Base-by-base conservation (phyloP, 2,113 vertebrate species). In the Brachypodius melanocephalos region DNA sequence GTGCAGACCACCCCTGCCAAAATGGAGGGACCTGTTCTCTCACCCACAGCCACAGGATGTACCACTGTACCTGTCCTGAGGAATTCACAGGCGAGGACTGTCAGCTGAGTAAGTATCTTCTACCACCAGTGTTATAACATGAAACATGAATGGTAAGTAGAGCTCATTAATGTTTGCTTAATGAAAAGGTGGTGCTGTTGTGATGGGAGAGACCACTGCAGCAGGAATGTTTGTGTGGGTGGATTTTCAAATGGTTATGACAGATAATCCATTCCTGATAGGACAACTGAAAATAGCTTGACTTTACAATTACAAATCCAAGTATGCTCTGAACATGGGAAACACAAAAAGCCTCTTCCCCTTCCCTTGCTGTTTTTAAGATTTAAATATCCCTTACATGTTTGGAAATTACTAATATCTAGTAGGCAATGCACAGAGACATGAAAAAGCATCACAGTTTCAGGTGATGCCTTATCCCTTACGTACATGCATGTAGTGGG, bases 81-180 rank as follows among this genome's bases (percentile, higher is more conserved):
- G 94, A 95, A 66, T 99, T 98, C 98, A 97, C 90, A 0, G 99
- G 99, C n/a, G 73, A 55, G 46, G 66, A 97, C 66, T 99, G 99
- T 24, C 95, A 98, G 81, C 96, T 97, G 42, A 98, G 99, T 99
- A 95, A 96, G 99, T 95, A 71, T 38, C 77, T 73, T 49, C 63
- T 77, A 46, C 76, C 34, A 6, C 0, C 9, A 74, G 18, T 26
- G 48, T 77, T 63, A 46, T 38, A 51, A 55, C 10, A 52, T 29
- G 43, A 75, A 72, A 83, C n/a, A 42, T 0, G 0, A 67, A 51
- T 34, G 62, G 49, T 32, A 45, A 79, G 55, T 18, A 91, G 57
- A 63, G 57, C 49, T 92, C 21, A 6, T 74, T 88, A 93, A 45
- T 25, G n/a, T 72, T 75, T 71, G 10, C 57, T 71, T 93, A 66